Evolutionary conservation across 2,888 invertebrate species (phyloP).

Genomic region (Podotricha telesiphe): DNA sequence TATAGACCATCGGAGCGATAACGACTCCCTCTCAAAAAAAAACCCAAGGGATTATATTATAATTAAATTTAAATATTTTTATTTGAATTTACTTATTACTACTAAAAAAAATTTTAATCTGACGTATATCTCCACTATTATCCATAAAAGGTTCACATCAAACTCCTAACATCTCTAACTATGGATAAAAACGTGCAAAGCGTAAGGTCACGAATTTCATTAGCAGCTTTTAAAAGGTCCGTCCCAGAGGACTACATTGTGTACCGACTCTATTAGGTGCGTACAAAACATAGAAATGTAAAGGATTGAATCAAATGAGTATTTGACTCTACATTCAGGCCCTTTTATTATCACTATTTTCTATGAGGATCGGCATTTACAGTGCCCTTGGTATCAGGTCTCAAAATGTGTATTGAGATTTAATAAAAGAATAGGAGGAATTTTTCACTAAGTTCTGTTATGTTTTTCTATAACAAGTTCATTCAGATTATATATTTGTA

Average conservation of each 20-base stretch:
- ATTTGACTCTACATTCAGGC: neutral
- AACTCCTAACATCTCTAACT: neutral
- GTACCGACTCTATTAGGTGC: slow-evolving; percentile 29
- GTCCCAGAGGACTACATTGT: slow-evolving; percentile 52
- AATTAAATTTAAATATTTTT: too few relatives aligned
- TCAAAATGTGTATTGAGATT: neutral
- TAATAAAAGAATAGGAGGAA: neutral
- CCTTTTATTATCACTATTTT: neutral
- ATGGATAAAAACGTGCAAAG: slow-evolving; percentile 40
- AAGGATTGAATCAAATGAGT: slow-evolving; percentile 12
- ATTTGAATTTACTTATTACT: too few relatives aligned
- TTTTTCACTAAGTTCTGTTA: neutral
- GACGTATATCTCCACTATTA: neutral
- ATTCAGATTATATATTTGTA: too few relatives aligned
- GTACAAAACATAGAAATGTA: slow-evolving; percentile 21
- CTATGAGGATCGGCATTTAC: neutral
- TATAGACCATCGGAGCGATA: too few relatives aligned
- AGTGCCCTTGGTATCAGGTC: neutral
- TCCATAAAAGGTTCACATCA: neutral
- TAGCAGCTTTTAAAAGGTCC: slow-evolving; percentile 64
- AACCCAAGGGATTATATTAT: too few relatives aligned
- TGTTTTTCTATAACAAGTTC: too few relatives aligned
- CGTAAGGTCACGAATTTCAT: slow-evolving; percentile 69
- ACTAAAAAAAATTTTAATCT: too few relatives aligned
- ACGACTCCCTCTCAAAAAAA: too few relatives aligned